Evolutionary conservation across 2,797 vertebrate species (phyloP).

Genomic region (Cottoperca gobio): DNA sequence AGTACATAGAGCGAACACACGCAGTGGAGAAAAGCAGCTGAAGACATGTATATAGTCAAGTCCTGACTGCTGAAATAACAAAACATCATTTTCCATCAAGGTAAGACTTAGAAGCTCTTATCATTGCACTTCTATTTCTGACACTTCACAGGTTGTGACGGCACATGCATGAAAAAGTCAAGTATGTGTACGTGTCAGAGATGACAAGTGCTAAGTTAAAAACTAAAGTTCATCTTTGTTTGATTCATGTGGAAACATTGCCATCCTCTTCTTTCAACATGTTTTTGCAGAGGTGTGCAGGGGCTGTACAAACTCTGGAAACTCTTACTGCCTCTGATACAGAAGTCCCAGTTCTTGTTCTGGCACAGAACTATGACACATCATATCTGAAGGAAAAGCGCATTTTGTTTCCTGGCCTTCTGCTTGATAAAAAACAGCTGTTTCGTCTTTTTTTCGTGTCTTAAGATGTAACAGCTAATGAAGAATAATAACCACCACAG

Average conservation of each 20-base stretch:
- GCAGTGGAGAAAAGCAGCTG: constrained; percentile 45
- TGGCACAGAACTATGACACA: constrained; percentile 28
- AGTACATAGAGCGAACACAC: constrained; percentile 41
- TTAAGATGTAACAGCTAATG: background rate
- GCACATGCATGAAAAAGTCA: constrained; percentile 51
- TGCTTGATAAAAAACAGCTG: constrained; percentile 40
- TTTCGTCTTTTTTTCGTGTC: constrained; percentile 66
- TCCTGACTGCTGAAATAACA: constrained; percentile 67
- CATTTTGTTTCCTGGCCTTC: constrained; percentile 62
- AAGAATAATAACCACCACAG: constrained; percentile 19
- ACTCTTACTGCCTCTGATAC: constrained; percentile 34
- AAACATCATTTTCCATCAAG: constrained; percentile 58
- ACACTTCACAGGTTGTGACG: constrained; percentile 57
- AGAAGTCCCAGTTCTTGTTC: constrained; percentile 38
- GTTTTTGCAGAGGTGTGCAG: constrained; percentile 26
- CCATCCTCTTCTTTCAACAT: constrained; percentile 69
- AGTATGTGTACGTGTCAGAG: constrained; percentile 49
- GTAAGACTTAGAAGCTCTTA: constrained; percentile 65
- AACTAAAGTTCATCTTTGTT: constrained; percentile 45
- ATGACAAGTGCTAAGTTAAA: constrained; percentile 34
- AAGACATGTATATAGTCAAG: constrained; percentile 54
- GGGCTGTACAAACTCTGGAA: constrained; percentile 64
- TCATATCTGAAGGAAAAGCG: constrained; percentile 53
- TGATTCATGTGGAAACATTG: constrained; percentile 42
- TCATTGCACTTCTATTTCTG: constrained; percentile 49